phyloP scores from a whole-genome alignment of 1,140 invertebrate genomes.

The Oncopodura yosiiana region DNA sequence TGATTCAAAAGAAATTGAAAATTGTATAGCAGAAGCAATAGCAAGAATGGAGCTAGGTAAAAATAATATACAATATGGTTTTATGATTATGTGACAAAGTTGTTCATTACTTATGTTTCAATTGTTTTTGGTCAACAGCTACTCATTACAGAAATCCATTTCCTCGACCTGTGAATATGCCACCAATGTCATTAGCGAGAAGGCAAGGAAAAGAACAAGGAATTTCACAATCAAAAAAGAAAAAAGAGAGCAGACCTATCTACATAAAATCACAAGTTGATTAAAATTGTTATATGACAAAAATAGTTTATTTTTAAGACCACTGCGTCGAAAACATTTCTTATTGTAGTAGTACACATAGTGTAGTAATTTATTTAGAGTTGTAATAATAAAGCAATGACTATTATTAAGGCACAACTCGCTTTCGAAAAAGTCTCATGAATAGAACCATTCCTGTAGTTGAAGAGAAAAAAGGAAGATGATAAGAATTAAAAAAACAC shows the following conservation, averaged over 20 bases:
- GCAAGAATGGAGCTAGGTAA: constrained; percentile 36
- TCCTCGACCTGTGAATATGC: constrained; percentile 35
- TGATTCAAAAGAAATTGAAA: constrained; percentile 25
- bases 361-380: too few species aligned
- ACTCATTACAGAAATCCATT: constrained; percentile 36
- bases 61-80: background rate
- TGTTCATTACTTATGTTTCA: background rate
- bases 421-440: constrained; percentile 62
- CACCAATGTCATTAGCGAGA: constrained; percentile 27
- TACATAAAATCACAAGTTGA: constrained; percentile 33
- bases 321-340: too few species aligned
- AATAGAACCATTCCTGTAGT: constrained; percentile 66
- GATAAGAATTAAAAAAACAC: constrained; percentile 12
- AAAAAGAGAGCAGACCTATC: constrained; percentile 32
- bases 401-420: constrained; percentile 10
- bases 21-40: constrained; percentile 34
- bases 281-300: too few species aligned
- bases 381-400: too few species aligned
- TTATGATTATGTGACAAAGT: constrained; percentile 2
- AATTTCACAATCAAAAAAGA: constrained; percentile 22
- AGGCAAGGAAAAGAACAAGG: constrained; percentile 30
- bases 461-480: constrained; percentile 25
- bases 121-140: constrained; percentile 31
- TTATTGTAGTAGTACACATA: too few species aligned
- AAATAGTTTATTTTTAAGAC: too few species aligned